Evolutionary conservation across 2,113 vertebrate species (phyloP), one percentile per base, ranked within the genome.

Genomic region (Podarcis muralis): DNA sequence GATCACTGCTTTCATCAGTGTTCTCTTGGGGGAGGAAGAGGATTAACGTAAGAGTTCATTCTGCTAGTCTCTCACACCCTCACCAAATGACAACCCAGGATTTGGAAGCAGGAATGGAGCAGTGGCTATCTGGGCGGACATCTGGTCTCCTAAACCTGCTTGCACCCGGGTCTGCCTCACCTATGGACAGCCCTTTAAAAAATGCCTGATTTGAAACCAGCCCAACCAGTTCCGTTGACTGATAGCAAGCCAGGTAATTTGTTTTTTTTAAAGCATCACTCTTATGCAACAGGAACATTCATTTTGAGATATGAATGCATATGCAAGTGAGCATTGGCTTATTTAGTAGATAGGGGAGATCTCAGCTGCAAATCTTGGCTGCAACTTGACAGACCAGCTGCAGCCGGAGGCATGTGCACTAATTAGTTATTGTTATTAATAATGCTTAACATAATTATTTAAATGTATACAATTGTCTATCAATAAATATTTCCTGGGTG

Each of bases 121-220:
- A 65, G 32, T 62, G 32, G 53, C 40, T 82, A 43, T 75, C 53
- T 76, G 13, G 37, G 13, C 57, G 66, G 20, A 88, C 53, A 75
- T 81, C 78, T 81, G 40, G 48, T 53, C 53, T 76, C 37, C 57
- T 23, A 75, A 62, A 62, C 32, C 40, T 81, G 78, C 32, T 62
- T 62, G 59, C 59, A 71, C 86, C 68, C 32, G 72, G 78, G 79
- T 30, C 68, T 81, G 48, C 43, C 23, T 80, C 23, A 87, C 43
- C 43, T 59, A 77, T 81, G 79, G 68, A 62, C 75, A 48, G 62
- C 57, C 27, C 30, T 82, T 40, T 3, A 48, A 62, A 81, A 78
- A 82, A 88, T 82, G 37, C n/a, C 35, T 72, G 32, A 18, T 76
- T 75, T 82, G 80, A 88, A 88, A 76, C 80, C 76, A 27, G 81